These are phyloP conservation scores for Exocentrus adspersus DNA, from an alignment of 2,888 invertebrate genomes.

Conservation along the genomic window DNA sequence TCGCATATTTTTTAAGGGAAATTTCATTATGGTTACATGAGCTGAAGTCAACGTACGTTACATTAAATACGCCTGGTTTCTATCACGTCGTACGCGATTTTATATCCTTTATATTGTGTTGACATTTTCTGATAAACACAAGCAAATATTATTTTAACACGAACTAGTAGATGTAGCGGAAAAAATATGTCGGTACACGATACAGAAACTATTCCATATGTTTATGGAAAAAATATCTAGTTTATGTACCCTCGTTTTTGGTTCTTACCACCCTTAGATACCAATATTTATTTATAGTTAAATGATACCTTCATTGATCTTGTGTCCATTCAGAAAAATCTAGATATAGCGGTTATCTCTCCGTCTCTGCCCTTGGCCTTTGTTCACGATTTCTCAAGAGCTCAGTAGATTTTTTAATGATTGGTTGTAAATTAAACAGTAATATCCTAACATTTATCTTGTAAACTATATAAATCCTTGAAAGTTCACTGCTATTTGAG, in stretches of 20 bases:
- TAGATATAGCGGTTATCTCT: background rate
- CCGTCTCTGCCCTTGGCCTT: background rate
- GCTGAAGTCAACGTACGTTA: slow-evolving; percentile 28
- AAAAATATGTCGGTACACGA: too few species aligned
- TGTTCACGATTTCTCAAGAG: background rate
- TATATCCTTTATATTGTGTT: slow-evolving; percentile 6
- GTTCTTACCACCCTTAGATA: too few species aligned
- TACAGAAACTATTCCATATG: too few species aligned
- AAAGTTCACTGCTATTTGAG: background rate
- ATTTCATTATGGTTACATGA: slow-evolving; percentile 4
- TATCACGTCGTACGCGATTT: slow-evolving; percentile 14
- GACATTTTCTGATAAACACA: slow-evolving; percentile 22
- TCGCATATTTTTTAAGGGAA: too few species aligned
- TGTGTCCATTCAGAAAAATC: background rate
- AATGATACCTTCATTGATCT: background rate
- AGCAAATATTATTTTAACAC: slow-evolving; percentile 24
- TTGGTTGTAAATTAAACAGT: background rate
- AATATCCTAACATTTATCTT: slow-evolving; percentile 1
- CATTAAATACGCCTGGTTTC: slow-evolving; percentile 17
- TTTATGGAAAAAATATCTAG: background rate
- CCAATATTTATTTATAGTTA: too few species aligned
- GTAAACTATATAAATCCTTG: background rate
- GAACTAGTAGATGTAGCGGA: slow-evolving; percentile 8
- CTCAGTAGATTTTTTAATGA: background rate
- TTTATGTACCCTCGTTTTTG: too few species aligned